Base-by-base conservation (phyloP, 2,888 invertebrate species). In the Lasioglossum vierecki region DNA sequence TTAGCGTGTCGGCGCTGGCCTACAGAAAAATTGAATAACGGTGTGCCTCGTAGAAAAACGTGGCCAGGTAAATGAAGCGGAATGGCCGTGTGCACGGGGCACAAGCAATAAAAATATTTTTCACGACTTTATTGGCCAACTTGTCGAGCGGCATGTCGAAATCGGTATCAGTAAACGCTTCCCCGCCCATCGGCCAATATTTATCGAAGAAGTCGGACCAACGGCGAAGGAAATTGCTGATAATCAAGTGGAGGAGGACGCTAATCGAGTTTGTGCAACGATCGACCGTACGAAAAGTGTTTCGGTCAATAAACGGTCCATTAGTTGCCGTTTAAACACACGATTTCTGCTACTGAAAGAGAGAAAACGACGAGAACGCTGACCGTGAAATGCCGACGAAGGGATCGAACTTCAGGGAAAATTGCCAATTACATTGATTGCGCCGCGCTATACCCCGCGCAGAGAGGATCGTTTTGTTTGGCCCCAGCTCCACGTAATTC, bases 381-480 rank as follows among this genome's bases (percentile, higher is more conserved):
- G 89, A 79, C 79, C 87, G 41, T 82, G 86, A 89, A 88, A 87
- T 74, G 81, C 71, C 88, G 85, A 86, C 78, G 82, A 84, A 88
- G 90, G 83, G 89, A 83, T 83, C 83, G 85, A 41, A 76, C 82
- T 85, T 77, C 78, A 60, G 74, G 79, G 88, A 84, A 90, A 86
- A 90, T 90, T 90, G 90, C 88, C 90, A 90, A 90, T 90, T 90
- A 90, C 86, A 81, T 83, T 82, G 83, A 89, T 88, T 82, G 88
- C 83, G 49, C 66, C 80, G 73, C 76, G 73, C 76, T 70, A n/a
- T 57, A n/a, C 15, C 63, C 63, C 41, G n/a, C 26, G 41, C 15
- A 46, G 68, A 63, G 18, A 15, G 13, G 68, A 66, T 53, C 49
- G 66, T 39, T 74, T 60, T 76, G 72, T 83, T 79, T 83, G 68